Percentiles rank a stretch among this genome's conserved stretches.
Evolutionary conservation across 2,113 vertebrate species (phyloP).

Genomic region (Hemichromis elongatus): DNA sequence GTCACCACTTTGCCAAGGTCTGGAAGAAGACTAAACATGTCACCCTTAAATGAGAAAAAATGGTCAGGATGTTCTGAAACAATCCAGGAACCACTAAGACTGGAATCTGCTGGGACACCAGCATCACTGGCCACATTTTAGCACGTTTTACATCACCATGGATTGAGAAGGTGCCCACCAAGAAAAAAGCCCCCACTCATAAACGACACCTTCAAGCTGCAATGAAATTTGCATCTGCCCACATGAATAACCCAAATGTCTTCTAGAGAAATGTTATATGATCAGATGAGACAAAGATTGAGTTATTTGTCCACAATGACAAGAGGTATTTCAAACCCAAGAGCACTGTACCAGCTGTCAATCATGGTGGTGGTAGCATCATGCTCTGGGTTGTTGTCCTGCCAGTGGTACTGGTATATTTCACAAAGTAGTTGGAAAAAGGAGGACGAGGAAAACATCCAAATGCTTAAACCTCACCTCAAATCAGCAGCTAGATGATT

Average conservation of each 20-base stretch:
- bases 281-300: neutral
- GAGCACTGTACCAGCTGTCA: neutral
- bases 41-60: neutral
- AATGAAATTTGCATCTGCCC: neutral
- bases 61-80: neutral
- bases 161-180: neutral
- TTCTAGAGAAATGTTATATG: neutral
- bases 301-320: neutral
- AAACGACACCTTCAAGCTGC: neutral
- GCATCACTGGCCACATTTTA: neutral
- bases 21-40: neutral
- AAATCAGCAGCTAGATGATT: neutral
- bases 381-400: neutral
- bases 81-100: neutral
- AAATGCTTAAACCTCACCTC: neutral
- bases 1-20: neutral
- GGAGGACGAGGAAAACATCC: neutral
- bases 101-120: neutral
- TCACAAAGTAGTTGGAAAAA: neutral
- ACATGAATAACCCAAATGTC: neutral
- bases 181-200: neutral
- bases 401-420: neutral
- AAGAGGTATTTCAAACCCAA: neutral
- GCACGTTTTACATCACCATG: neutral
- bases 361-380: neutral